These are phyloP conservation scores for Brachionus paranguensis DNA, from an alignment of 1,140 invertebrate species.

Conservation along the genomic window DNA sequence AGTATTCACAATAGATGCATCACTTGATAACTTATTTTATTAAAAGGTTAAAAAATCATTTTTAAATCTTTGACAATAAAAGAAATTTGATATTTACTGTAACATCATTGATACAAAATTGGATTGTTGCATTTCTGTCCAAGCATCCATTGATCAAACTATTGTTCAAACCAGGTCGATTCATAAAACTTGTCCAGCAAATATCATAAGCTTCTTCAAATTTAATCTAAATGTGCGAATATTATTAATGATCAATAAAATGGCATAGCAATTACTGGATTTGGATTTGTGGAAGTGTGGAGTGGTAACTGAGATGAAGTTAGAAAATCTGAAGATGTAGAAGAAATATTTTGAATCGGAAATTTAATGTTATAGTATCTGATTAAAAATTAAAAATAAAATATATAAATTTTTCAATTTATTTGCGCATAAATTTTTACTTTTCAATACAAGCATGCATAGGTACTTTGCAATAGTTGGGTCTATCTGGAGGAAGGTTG, in stretches of 20 bases:
- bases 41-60: neutral
- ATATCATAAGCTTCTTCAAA: neutral
- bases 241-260: neutral
- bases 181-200: neutral
- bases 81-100: neutral
- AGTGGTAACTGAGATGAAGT: neutral
- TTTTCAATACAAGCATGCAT: conserved; percentile 3
- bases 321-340: too few relatives aligned
- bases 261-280: neutral
- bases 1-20: neutral
- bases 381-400: too few relatives aligned
- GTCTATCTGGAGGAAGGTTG: neutral
- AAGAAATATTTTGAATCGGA: neutral
- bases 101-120: neutral
- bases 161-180: neutral
- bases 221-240: neutral
- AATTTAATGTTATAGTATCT: neutral
- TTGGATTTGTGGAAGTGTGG: neutral
- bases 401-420: neutral
- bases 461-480: neutral
- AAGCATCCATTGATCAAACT: neutral
- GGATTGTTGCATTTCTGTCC: neutral
- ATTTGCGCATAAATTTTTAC: neutral
- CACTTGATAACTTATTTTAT: neutral
- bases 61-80: neutral